Base-by-base conservation (phyloP, 2,888 invertebrate species). In the Dicyrtomina minuta region DNA sequence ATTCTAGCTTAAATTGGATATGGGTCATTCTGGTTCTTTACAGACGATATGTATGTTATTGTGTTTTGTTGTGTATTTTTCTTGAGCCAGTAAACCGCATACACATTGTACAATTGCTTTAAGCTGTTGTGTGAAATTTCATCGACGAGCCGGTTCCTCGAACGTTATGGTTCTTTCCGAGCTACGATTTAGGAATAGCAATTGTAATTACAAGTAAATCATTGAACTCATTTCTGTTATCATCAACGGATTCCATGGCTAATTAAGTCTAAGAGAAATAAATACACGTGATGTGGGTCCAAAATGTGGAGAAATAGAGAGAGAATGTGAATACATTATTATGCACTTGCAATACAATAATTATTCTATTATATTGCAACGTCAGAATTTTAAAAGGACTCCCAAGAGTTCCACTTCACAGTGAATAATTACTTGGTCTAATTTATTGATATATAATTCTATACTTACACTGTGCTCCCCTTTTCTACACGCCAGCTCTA, bases 211-310 rank as follows among this genome's bases (percentile, higher is more conserved):
- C 24, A 26, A 27, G 22, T 49, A 22, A 53, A 59, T 59, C 59
- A 39, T 17, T 15, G 43, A 59, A 27, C 59, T 59, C 59, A 59
- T 41, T 17, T 59, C 33, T 59, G 59, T 41, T 59, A 17, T 59
- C 59, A n/a, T 59, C 59, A 59, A 59, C 39, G 41, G 39, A 59
- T 41, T 59, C 26, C 59, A 59, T 59, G 59, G 59, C 33, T 41
- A 59, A 59, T 59, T 59, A 59, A 59, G 59, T 41, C 59, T 1
- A 17, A 41, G 17, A 59, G 20, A 39, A 59, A 15, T 59, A 46
- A 46, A 33, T 33, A 33, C 33, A 33, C 33, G 8, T 33, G 8
- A 33, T 33, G 33, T 33, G 3, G 33, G 3, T 33, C 46, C 5
- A 3, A 46, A 20, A 46, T n/a, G 20, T 17, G 4, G 46, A 43